A percentile compares a stretch with the other conserved stretches of the same genome.
Conservation (phyloP, 1,140 invertebrate genomes). For the Hyposmocoma kahamanoa region DNA sequence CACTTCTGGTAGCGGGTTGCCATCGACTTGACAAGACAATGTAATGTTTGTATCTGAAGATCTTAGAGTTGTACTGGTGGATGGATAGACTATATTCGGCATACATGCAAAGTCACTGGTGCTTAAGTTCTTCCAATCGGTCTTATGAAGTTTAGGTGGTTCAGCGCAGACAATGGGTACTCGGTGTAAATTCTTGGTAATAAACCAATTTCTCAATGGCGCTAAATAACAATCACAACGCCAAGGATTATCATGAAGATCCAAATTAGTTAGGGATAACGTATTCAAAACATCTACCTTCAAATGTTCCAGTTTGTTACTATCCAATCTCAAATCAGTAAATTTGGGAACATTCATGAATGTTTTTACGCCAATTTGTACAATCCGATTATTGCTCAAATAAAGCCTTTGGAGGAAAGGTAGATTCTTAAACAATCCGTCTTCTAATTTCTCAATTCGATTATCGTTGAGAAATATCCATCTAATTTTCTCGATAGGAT, state of each 20-base stretch:
- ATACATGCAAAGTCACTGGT: conserved; percentile 88
- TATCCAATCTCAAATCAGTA: conserved; percentile 79
- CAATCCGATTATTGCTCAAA: conserved; percentile 82
- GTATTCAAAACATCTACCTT: conserved; percentile 75
- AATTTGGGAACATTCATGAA: conserved; percentile 82
- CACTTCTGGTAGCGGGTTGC: conserved; percentile 84
- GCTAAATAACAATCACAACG: conserved; percentile 90
- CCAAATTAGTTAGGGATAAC: conserved; percentile 83
- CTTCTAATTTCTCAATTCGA: conserved; percentile 80
- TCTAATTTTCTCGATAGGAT: conserved; percentile 79
- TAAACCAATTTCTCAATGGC: conserved; percentile 84
- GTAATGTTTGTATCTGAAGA: conserved; percentile 81
- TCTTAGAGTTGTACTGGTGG: conserved; percentile 70
- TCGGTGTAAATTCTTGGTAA: conserved; percentile 81
- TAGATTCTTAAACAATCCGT: conserved; percentile 84
- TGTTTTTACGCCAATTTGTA: conserved; percentile 79
- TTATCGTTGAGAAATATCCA: conserved; percentile 84
- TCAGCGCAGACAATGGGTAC: conserved; percentile 81
- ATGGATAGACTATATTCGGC: conserved; percentile 79
- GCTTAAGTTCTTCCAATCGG: conserved; percentile 81
- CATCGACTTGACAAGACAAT: conserved; percentile 84
- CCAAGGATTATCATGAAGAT: conserved; percentile 89
- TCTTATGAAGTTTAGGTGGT: conserved; percentile 78
- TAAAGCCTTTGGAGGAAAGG: conserved; percentile 83
- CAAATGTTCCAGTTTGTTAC: conserved; percentile 81